Evolutionary conservation across 2,797 vertebrate genomes (phyloP), one percentile per base, ranked within the genome.

Genomic region (Heliangelus exortis): DNA sequence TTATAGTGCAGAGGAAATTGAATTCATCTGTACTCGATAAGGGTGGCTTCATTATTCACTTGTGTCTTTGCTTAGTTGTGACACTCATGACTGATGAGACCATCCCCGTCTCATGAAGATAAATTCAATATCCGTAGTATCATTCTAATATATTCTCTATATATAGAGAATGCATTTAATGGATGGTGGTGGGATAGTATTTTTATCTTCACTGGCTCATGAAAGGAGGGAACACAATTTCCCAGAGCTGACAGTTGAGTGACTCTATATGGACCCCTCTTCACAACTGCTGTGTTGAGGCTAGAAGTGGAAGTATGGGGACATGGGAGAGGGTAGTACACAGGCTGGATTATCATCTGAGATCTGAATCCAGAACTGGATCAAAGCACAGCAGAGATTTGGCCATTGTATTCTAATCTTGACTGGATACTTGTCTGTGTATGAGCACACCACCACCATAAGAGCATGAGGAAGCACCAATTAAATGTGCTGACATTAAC

Each of bases 1-100:
- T 97, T 97, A 96, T 90, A 96, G 96, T 95, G 83, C 94, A 96
- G 87, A 97, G 96, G 96, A 97, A 98, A 97, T 97, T 97, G 97
- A 97, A 97, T 97, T 97, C 96, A 97, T 97, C 96, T 96, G 96
- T 90, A 94, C 95, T 94, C 84, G 73, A 96, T 97, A 97, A 97
- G 94, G 87, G 92, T 97, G 95, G 92, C 90, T 96, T 97, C 95
- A 95, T 98, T 97, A 97, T 96, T 98, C 96, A 96, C 84, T 68
- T 95, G 88, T 72, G 51, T 96, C 95, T 96, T 97, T 96, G 96
- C 87, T 95, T 90, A 89, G 88, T 87, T 80, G 76, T 96, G 96
- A 97, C 97, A 97, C 77, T 73, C 54, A 90, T 97, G 95, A 97
- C 96, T 89, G 96, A 97, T 97, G 97, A 97, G 89, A 87, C 96